Percentiles rank a stretch among this genome's conserved stretches.
phyloP scores from a whole-genome alignment of 2,797 vertebrate genomes.

The Enoplosus armatus region DNA sequence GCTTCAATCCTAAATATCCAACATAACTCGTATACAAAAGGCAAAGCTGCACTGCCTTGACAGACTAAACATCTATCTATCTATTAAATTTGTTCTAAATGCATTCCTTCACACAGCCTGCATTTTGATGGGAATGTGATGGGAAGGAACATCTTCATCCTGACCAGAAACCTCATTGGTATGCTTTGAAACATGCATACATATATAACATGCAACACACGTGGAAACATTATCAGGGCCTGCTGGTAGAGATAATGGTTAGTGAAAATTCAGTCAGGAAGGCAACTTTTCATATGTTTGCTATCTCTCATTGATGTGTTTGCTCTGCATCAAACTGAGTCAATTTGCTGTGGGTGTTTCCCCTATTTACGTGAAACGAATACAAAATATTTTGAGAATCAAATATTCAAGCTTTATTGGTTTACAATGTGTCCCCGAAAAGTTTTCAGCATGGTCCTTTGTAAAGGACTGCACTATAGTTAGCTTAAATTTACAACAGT shows the following conservation, averaged over 20 bases:
- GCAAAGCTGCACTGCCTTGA: neutral
- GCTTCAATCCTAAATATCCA: neutral
- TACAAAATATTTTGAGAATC: neutral
- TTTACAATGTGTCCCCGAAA: neutral
- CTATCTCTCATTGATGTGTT: neutral
- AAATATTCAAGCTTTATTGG: neutral
- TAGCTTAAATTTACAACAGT: too few relatives aligned
- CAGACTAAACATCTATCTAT: conserved; percentile 3
- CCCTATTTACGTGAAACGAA: neutral
- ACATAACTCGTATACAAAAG: neutral
- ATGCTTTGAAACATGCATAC: neutral
- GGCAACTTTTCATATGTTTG: neutral
- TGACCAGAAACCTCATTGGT: neutral
- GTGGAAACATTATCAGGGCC: neutral
- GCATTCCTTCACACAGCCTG: neutral
- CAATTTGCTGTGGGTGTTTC: too few relatives aligned
- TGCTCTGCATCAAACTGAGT: neutral
- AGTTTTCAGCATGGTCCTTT: neutral
- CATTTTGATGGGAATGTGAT: conserved; percentile 4
- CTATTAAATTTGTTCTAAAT: neutral
- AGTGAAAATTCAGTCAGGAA: neutral
- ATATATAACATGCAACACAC: too few relatives aligned
- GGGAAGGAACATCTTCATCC: neutral
- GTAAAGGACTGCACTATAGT: neutral
- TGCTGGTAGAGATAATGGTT: neutral